Evolutionary conservation across 2,888 invertebrate species (phyloP), one percentile per base, ranked within the genome.

Genomic region (Trichacis sp.): DNA sequence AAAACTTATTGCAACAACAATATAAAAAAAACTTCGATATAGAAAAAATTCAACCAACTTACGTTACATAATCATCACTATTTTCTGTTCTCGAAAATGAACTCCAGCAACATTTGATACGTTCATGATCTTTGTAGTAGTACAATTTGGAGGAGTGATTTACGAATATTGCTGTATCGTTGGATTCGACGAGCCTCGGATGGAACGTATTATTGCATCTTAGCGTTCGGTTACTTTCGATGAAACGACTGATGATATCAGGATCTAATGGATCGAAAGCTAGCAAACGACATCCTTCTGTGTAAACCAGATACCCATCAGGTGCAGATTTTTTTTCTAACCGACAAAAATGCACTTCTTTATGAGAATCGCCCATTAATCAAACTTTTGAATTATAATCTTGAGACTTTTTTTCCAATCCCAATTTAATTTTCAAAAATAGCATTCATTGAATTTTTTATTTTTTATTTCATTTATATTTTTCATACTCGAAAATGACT

Each of bases 271-370:
- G 88, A 68, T 88, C 86, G 72, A 92, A 82, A 1, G 87, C 87
- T 0, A 91, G 90, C 69, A 92, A 91, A 8, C 88, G 88, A 77
- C 92, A 92, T 17, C 92, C 92, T 60, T 86, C 84, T 6, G 89
- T 91, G 75, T 88, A 87, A 50, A 92, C 88, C 1, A 89, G 85
- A 72, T 86, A 89, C 1, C 78, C 80, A 33, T n/a, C 2, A 33
- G n/a, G n/a, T n/a, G n/a, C n/a, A n/a, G n/a, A n/a, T n/a, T n/a
- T n/a, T n/a, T n/a, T 24, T 24, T 24, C 24, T 24, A 5, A 5
- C 8, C 4, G 24, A 8, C 8, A 24, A 24, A 24, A 24, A 24
- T 8, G 8, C n/a, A n/a, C n/a, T n/a, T n/a, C n/a, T n/a, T n/a
- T n/a, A n/a, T n/a, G n/a, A n/a, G n/a, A n/a, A n/a, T n/a, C n/a